A percentile compares a stretch with the other conserved stretches of the same genome.
These are phyloP conservation scores for Mesocentrotus franciscanus DNA, from an alignment of 53 echinoderm and acorn worm species.

Conservation along the genomic window DNA sequence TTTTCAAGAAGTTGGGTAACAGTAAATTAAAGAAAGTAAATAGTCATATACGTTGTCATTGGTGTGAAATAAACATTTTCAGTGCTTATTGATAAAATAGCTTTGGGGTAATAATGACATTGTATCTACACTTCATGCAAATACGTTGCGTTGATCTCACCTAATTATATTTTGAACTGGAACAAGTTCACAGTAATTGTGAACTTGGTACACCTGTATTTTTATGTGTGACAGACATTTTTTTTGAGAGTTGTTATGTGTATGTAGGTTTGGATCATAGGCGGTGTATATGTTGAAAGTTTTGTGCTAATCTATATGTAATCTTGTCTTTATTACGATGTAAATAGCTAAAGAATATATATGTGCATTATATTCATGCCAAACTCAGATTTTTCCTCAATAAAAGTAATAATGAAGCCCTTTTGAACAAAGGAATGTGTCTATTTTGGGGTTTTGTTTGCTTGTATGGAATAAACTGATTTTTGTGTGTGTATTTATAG, in stretches of 20 bases:
- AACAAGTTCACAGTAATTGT: not conserved
- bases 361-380: constrained; percentile 69
- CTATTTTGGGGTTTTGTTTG: not conserved
- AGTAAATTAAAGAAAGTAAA: not conserved
- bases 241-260: constrained; percentile 51
- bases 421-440: constrained; percentile 54
- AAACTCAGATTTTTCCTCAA: constrained; percentile 69
- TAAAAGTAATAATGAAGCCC: constrained; percentile 70
- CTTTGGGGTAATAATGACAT: not conserved
- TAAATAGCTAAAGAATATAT: constrained; percentile 73
- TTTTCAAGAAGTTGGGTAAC: not conserved
- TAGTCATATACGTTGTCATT: not conserved
- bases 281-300: constrained; percentile 64
- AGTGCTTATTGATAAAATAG: not conserved
- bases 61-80: not conserved
- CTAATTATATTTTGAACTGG: not conserved
- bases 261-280: constrained; percentile 53
- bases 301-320: constrained; percentile 69
- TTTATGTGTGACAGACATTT: constrained; percentile 32
- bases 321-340: constrained; percentile 67
- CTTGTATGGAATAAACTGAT: not conserved
- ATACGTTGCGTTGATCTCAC: not conserved
- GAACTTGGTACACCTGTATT: not conserved
- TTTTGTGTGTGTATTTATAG: not conserved
- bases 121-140: not conserved